These are phyloP conservation scores for Aphidius colemani DNA, from an alignment of 2,888 invertebrate genomes.

Conservation along the genomic window DNA sequence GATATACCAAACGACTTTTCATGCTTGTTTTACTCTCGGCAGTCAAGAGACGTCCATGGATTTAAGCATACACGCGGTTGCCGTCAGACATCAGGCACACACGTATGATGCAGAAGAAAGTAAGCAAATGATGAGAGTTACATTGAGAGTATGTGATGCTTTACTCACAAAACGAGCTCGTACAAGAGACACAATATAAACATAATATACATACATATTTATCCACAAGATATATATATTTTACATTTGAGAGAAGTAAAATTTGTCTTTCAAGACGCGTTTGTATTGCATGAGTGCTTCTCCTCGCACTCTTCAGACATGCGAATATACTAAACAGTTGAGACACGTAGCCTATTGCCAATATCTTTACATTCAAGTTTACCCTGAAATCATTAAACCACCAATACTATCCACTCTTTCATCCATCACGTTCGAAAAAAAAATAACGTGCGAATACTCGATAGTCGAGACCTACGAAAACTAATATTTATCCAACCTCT, in stretches of 20 bases:
- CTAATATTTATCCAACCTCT: constrained; percentile 46
- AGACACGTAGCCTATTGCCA: constrained; percentile 38
- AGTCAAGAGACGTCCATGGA: constrained; percentile 8
- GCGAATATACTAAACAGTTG: constrained; percentile 21
- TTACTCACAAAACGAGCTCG: constrained; percentile 26
- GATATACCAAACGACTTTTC: too few relatives aligned
- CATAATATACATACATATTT: too few relatives aligned
- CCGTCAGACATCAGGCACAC: neutral
- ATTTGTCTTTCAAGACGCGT: constrained; percentile 29
- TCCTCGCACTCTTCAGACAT: constrained; percentile 27
- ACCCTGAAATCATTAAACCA: constrained; percentile 11
- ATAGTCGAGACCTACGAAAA: constrained; percentile 37
- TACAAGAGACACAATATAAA: constrained; percentile 17
- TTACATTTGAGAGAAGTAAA: constrained; percentile 28
- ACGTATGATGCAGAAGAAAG: constrained; percentile 10
- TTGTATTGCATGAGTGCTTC: constrained; percentile 46
- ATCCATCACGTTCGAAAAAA: constrained; percentile 20
- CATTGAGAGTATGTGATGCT: constrained; percentile 16
- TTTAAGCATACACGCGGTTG: neutral
- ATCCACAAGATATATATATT: neutral
- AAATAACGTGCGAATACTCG: constrained; percentile 6
- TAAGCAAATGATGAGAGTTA: constrained; percentile 31
- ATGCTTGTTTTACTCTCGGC: too few relatives aligned
- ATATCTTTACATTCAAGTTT: constrained; percentile 17
- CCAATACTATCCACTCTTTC: constrained; percentile 24